Base-by-base conservation (phyloP, 2,888 invertebrate species). In the Drosophila nr. perissopoda region DNA sequence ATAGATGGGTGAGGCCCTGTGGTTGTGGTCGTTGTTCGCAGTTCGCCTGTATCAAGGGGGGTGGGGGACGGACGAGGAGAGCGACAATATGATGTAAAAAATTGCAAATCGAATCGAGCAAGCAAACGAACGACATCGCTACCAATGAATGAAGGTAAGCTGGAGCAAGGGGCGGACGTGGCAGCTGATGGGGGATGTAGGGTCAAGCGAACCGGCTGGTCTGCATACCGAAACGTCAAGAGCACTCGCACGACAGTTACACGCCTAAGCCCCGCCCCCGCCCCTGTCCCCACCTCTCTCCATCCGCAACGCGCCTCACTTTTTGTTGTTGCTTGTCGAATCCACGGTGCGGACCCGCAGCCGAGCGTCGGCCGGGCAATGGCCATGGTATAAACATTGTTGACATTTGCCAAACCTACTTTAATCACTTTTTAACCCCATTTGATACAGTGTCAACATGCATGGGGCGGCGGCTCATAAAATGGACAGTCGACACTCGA, bases 351-450 rank as follows among this genome's bases (percentile, higher is more conserved):
- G 61, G 40, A 36, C 74, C 65, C 70, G 79, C 79, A 70, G 77
- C 51, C 65, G 36, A 64, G 10, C 13, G 64, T 63, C 53, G 46
- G 61, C 51, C 58, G 51, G 59, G 69, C 84, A 82, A 76, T 76
- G 83, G 79, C 82, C 72, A 88, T 75, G 84, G 85, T 80, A 84
- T 89, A 77, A 89, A 88, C 89, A 90, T 90, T 92, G 91, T 88
- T 91, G 91, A 92, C 91, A 91, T 89, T 89, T 82, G 90, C 88
- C 92, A 87, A 89, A 91, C 81, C 88, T 88, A 89, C 89, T 91
- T 92, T 92, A 91, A 92, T 91, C 91, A 91, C 92, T 90, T 92
- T 91, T 91, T 92, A 91, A 91, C 91, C 92, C 91, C 92, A 91
- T 91, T 91, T 92, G 90, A 91, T 91, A 91, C 89, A 90, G 88